A percentile compares a stretch with the other conserved stretches of the same genome.
Conservation (phyloP, 64 coral and sea anemone genomes). For the Stylophora pistillata region DNA sequence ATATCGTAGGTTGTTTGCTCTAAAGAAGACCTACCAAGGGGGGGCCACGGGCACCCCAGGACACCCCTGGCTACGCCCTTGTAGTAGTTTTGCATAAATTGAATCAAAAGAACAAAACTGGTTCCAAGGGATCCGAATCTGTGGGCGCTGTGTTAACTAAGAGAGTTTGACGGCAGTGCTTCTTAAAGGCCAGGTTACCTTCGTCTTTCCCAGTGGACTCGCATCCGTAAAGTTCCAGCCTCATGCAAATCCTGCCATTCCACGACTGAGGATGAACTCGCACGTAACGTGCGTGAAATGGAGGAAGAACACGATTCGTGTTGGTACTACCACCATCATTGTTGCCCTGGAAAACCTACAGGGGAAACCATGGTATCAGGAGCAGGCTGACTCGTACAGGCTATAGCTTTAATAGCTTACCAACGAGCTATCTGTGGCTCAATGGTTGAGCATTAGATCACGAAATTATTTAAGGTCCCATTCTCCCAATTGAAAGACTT, state of each 20-base stretch:
- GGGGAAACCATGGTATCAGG: neutral
- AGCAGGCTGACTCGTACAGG: neutral
- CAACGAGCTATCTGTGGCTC: no score
- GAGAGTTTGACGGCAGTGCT: neutral
- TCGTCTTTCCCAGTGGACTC: constrained; percentile 86
- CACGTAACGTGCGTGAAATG: constrained; percentile 87
- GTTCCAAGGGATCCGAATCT: no score
- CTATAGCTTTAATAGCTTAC: neutral
- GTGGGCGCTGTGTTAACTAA: neutral
- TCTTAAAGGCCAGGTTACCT: constrained; percentile 43
- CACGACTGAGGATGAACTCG: constrained; percentile 77
- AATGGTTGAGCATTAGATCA: no score
- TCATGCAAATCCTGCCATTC: constrained; percentile 72
- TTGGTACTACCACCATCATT: constrained; percentile 45
- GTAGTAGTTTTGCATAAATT: no score
- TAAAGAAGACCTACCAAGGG: no score
- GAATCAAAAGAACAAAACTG: no score
- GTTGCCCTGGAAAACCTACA: constrained; percentile 80
- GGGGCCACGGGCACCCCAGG: no score
- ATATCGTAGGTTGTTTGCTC: no score
- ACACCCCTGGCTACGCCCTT: no score
- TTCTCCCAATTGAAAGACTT: no score
- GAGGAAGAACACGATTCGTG: constrained; percentile 74
- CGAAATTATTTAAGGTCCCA: no score
- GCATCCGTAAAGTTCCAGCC: constrained; percentile 92